phyloP scores from a whole-genome alignment of 2,113 vertebrate species.

The Glareola pratincola region DNA sequence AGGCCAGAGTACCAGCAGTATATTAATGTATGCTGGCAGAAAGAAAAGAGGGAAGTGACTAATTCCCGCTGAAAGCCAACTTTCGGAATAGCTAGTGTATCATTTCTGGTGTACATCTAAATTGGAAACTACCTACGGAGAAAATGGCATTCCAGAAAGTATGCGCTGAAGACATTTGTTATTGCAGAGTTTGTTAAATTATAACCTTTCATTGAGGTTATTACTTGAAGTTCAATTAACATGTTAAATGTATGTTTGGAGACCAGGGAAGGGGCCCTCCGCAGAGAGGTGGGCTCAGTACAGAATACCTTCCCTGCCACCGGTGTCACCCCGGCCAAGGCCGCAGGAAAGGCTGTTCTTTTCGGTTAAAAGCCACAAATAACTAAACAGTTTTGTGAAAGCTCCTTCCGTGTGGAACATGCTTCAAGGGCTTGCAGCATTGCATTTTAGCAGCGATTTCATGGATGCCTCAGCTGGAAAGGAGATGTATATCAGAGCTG shows the following conservation, averaged over 20 bases:
- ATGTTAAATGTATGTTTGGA: conserved; percentile 35
- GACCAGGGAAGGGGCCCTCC: background rate
- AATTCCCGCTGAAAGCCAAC: background rate
- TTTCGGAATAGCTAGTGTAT: background rate
- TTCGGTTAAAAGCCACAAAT: conserved; percentile 15
- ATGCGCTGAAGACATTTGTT: conserved; percentile 3
- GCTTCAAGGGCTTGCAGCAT: background rate
- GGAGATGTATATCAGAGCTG: background rate
- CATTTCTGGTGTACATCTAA: conserved; percentile 7
- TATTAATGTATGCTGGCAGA: background rate
- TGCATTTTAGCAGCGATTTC: conserved; percentile 13
- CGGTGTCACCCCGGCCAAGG: background rate
- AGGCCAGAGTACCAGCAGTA: background rate
- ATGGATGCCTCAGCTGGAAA: background rate
- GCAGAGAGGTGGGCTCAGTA: background rate
- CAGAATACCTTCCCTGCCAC: background rate
- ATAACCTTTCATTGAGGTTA: conserved; percentile 48
- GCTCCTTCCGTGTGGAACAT: background rate
- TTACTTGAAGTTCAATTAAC: conserved; percentile 60
- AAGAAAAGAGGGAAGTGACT: background rate
- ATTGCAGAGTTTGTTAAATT: conserved; percentile 58
- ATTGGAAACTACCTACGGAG: conserved; percentile 8
- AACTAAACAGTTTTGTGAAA: background rate
- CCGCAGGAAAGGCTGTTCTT: conserved; percentile 19
- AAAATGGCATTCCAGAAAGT: conserved; percentile 26